Conservation (phyloP, 2,797 vertebrate genomes). For the Microtus obscurus region DNA sequence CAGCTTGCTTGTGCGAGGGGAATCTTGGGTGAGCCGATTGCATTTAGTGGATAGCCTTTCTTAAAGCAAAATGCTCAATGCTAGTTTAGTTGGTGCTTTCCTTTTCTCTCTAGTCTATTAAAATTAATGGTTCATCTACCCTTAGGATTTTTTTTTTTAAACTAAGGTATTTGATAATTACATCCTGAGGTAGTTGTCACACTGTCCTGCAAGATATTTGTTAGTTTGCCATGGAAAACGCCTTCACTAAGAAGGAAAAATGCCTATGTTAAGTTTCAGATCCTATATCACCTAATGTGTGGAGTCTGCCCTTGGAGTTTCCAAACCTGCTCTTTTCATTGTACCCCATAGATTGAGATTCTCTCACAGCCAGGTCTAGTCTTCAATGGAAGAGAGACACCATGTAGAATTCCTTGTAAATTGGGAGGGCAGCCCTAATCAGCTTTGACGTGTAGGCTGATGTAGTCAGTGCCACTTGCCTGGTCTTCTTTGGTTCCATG, state of each 20-base stretch:
- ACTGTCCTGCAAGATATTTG: neutral
- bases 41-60: constrained; percentile 42
- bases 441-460: neutral
- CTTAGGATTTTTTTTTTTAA: neutral
- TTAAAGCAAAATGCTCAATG: neutral
- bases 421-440: neutral
- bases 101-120: constrained; percentile 24
- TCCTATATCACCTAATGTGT: neutral
- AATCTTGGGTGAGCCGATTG: neutral
- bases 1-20: neutral
- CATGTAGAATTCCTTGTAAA: constrained; percentile 28
- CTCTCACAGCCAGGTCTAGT: neutral
- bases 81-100: neutral
- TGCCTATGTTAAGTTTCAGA: neutral
- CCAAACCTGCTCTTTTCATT: neutral
- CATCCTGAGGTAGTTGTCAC: neutral
- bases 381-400: neutral
- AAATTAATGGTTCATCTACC: neutral
- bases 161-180: constrained; percentile 22
- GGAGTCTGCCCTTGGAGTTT: neutral
- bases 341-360: neutral
- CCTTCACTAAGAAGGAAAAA: constrained; percentile 41
- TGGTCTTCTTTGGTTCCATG: neutral
- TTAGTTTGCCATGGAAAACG: constrained; percentile 4
- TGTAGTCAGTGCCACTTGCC: neutral